Conservation (phyloP, 35 echinoderm and acorn worm genomes). For the Ophioderma brevispina region DNA sequence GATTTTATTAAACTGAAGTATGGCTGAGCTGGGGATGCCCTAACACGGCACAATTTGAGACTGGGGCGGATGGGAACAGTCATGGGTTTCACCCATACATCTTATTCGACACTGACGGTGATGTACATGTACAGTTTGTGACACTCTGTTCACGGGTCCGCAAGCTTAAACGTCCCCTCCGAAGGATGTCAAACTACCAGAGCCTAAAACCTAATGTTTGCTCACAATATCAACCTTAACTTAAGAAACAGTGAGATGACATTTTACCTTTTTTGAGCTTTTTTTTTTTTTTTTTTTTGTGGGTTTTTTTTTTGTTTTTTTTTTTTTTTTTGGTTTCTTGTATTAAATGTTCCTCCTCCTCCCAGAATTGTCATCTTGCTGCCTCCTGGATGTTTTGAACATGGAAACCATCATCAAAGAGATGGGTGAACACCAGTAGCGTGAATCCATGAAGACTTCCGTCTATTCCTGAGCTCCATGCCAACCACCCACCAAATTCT, state of each 20-base stretch:
- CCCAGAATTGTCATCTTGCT: slow-evolving; percentile 95
- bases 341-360: background rate
- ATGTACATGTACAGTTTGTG: too few species aligned
- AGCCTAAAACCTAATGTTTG: background rate
- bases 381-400: slow-evolving; percentile 99
- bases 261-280: background rate
- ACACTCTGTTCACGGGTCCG: too few species aligned
- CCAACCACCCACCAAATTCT: slow-evolving; percentile 88
- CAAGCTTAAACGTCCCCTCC: too few species aligned
- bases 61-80: too few species aligned
- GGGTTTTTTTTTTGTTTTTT: background rate
- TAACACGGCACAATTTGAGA: too few species aligned
- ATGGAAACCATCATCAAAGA: slow-evolving; percentile 94
- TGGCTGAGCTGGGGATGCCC: too few species aligned
- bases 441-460: slow-evolving; percentile 91
- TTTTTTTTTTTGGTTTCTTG: background rate
- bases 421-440: slow-evolving; percentile 84
- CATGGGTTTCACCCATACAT: too few species aligned
- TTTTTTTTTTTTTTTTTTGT: background rate
- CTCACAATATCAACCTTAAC: background rate
- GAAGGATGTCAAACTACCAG: background rate
- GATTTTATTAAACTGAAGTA: too few species aligned
- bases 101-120: too few species aligned
- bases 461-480: slow-evolving; percentile 98
- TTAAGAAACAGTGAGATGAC: background rate